phyloP scores from a whole-genome alignment of 2,797 vertebrate species.

The Xenentodon cancila region DNA sequence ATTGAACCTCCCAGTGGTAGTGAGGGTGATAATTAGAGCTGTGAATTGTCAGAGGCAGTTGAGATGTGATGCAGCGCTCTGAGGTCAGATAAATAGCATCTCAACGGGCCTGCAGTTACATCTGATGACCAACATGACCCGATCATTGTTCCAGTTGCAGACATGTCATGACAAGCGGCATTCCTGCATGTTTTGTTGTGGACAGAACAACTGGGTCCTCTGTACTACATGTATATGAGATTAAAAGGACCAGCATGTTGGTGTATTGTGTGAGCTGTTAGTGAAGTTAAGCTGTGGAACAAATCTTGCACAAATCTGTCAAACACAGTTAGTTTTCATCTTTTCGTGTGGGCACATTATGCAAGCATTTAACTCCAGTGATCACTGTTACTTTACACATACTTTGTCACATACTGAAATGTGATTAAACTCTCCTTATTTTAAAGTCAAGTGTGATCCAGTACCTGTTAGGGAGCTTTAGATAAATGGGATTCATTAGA shows the following conservation, averaged over 20 bases:
- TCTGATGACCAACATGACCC: constrained; percentile 23
- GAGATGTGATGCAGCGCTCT: constrained; percentile 15
- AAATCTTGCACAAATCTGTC: neutral
- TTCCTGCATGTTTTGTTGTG: constrained; percentile 28
- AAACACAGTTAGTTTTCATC: neutral
- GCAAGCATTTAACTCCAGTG: too few species aligned
- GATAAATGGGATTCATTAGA: constrained; percentile 1
- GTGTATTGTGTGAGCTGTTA: neutral
- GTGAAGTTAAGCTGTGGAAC: neutral
- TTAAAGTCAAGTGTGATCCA: neutral
- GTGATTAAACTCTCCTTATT: too few species aligned
- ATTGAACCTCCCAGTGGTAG: neutral
- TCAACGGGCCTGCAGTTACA: constrained; percentile 25
- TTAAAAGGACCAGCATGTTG: neutral
- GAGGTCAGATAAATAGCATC: constrained; percentile 10
- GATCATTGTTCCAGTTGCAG: constrained; percentile 32
- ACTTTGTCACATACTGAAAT: too few species aligned
- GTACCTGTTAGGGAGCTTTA: neutral
- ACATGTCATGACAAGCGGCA: constrained; percentile 22
- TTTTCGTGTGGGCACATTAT: too few species aligned
- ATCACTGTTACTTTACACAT: too few species aligned
- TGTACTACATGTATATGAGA: neutral
- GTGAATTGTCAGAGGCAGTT: constrained; percentile 13
- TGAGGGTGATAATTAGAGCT: constrained; percentile 9
- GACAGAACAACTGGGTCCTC: neutral